Percentiles rank a stretch among this genome's conserved stretches.
These are phyloP conservation scores for Drosophila kohkoa DNA, from an alignment of 1,140 invertebrate species.

Conservation along the genomic window DNA sequence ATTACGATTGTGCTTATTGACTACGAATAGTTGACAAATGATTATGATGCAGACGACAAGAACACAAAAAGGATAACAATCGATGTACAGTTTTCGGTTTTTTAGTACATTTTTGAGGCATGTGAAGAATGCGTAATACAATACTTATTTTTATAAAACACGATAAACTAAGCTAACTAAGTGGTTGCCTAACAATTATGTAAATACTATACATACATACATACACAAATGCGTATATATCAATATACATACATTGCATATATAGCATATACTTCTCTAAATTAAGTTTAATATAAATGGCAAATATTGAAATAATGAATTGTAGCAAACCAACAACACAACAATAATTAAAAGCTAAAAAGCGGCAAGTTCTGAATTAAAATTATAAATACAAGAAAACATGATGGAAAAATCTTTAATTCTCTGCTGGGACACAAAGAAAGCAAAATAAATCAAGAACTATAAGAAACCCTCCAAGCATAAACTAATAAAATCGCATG, in stretches of 20 bases:
- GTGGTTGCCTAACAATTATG: constrained; percentile 81
- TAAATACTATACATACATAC: constrained; percentile 66
- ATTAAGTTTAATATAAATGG: constrained; percentile 70
- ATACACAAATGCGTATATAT: constrained; percentile 44
- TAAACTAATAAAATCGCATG: constrained; percentile 24
- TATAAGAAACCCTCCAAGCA: constrained; percentile 65
- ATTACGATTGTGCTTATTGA: constrained; percentile 27
- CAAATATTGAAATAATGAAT: constrained; percentile 75
- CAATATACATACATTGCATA: constrained; percentile 48
- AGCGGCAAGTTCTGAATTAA: constrained; percentile 67
- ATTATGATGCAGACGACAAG: constrained; percentile 49
- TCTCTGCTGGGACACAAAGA: constrained; percentile 32
- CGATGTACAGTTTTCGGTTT: constrained; percentile 75
- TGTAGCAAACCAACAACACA: constrained; percentile 52
- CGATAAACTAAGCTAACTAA: constrained; percentile 63
- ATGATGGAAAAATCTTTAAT: constrained; percentile 33
- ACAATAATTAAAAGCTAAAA: constrained; percentile 11
- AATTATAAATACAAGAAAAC: constrained; percentile 41
- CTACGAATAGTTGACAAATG: constrained; percentile 62
- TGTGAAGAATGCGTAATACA: constrained; percentile 56
- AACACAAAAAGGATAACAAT: constrained; percentile 19
- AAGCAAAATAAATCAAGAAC: constrained; percentile 17
- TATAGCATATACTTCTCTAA: constrained; percentile 67
- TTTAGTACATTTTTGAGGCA: constrained; percentile 66
- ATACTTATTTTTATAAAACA: constrained; percentile 70